Evolutionary conservation across 2,113 vertebrate genomes (phyloP).

Genomic region (Onychorhynchus coronatus): DNA sequence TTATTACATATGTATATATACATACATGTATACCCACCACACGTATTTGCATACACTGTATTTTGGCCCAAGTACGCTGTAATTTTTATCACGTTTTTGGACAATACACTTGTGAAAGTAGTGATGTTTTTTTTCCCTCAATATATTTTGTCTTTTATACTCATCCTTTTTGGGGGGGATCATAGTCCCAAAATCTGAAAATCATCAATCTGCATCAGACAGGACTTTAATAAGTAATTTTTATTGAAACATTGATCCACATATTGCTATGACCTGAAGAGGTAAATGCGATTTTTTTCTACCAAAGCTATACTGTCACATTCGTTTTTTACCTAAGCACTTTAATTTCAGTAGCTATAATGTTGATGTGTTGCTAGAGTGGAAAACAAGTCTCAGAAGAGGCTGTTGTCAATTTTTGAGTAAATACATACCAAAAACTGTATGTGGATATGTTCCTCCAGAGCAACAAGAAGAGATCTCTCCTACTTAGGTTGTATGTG

Average conservation of each 20-base stretch:
- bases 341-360: constrained; percentile 55
- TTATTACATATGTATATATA: not conserved
- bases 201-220: not conserved
- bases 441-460: not conserved
- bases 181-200: not conserved
- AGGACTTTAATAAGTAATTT: not conserved
- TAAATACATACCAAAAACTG: constrained; percentile 26
- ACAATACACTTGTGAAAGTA: not conserved
- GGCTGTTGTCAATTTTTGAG: constrained; percentile 48
- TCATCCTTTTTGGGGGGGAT: not conserved
- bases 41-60: not conserved
- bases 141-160: not conserved
- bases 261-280: not conserved
- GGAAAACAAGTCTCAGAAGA: constrained; percentile 43
- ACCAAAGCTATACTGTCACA: not conserved
- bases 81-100: not conserved
- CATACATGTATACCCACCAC: too few species aligned
- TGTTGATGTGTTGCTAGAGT: constrained; percentile 41
- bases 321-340: constrained; percentile 28
- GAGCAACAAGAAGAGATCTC: not conserved
- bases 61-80: not conserved
- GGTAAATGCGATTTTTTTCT: not conserved
- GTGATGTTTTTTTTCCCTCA: not conserved
- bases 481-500: not conserved
- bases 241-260: not conserved